phyloP scores from a whole-genome alignment of 1,140 invertebrate species.

The Globodera rostochiensis region DNA sequence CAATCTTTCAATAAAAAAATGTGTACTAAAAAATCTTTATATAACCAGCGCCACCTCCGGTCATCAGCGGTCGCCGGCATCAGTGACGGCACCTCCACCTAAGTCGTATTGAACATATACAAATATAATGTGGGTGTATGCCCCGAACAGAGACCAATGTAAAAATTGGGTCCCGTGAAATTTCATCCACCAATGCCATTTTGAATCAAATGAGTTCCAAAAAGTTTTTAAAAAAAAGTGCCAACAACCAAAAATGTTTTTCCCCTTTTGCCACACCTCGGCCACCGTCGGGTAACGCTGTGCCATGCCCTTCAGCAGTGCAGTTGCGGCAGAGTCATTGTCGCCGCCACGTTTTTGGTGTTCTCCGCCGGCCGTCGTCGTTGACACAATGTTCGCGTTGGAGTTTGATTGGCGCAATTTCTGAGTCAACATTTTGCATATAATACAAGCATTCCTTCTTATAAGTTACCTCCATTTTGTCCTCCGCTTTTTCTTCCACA shows the following conservation, averaged over 20 bases:
- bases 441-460: background rate
- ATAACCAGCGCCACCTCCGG: background rate
- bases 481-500: background rate
- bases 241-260: background rate
- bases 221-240: background rate
- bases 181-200: too few species aligned
- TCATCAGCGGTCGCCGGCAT: background rate
- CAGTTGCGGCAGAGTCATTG: background rate
- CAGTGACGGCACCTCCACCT: constrained; percentile 16
- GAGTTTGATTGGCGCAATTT: background rate
- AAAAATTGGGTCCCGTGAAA: background rate
- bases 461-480: background rate
- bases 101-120: background rate
- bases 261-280: background rate
- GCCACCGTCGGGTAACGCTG: constrained; percentile 12
- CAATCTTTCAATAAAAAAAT: too few species aligned
- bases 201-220: background rate
- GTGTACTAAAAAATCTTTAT: background rate
- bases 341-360: background rate
- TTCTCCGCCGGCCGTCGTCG: too few species aligned
- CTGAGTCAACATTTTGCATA: background rate
- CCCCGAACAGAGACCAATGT: background rate
- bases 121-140: too few species aligned
- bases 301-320: background rate
- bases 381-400: background rate